These are phyloP conservation scores for Athetis lepigone DNA, from an alignment of 2,888 invertebrate genomes.

Conservation along the genomic window DNA sequence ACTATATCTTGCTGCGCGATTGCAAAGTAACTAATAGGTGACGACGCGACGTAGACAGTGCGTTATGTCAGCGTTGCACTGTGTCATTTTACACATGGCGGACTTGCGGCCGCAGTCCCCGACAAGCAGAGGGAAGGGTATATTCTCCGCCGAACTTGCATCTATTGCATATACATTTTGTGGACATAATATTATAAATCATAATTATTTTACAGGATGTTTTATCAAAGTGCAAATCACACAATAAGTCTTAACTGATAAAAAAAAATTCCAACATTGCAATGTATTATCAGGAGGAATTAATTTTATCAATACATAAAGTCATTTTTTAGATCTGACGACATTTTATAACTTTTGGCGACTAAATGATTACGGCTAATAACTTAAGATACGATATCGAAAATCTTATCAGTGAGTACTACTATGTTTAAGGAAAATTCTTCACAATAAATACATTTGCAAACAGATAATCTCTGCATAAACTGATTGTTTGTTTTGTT, in stretches of 20 bases:
- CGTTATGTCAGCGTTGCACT: too few relatives aligned
- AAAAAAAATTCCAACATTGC: not conserved
- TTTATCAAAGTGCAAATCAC: constrained; percentile 7
- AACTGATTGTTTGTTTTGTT: constrained; percentile 3
- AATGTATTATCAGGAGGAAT: constrained; percentile 12
- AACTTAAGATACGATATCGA: constrained; percentile 18
- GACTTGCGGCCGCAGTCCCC: too few relatives aligned
- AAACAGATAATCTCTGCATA: not conserved
- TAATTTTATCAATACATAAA: constrained; percentile 24
- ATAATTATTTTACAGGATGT: too few relatives aligned
- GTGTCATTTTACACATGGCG: too few relatives aligned
- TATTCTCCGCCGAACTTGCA: too few relatives aligned
- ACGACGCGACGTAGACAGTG: too few relatives aligned
- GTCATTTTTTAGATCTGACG: not conserved
- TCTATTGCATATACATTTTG: too few relatives aligned
- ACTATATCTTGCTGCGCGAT: too few relatives aligned
- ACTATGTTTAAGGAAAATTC: constrained; percentile 20
- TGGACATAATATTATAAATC: too few relatives aligned
- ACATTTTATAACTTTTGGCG: not conserved
- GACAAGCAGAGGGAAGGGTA: too few relatives aligned
- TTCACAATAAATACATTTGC: not conserved
- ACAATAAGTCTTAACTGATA: constrained; percentile 8
- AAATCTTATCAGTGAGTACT: constrained; percentile 24
- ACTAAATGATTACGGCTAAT: constrained; percentile 3
- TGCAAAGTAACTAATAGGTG: too few relatives aligned